phyloP scores from a whole-genome alignment of 2,888 invertebrate species.

The Conchocele bisecta region DNA sequence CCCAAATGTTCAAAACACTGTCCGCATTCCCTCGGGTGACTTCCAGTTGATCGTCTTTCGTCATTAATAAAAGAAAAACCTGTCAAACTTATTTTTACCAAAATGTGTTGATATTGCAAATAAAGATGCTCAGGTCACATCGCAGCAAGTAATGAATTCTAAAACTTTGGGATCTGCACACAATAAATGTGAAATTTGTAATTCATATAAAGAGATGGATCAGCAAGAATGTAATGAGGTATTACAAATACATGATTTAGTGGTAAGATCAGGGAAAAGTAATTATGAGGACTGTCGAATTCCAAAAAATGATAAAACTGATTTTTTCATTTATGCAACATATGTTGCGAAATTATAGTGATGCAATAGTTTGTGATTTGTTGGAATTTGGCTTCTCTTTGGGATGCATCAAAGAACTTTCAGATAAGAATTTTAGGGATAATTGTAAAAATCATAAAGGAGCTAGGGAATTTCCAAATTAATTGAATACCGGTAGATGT shows the following conservation, averaged over 20 bases:
- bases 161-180: not conserved
- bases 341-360: not conserved
- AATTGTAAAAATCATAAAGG: not conserved
- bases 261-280: not conserved
- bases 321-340: not conserved
- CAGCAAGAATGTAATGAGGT: not conserved
- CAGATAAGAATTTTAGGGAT: not conserved
- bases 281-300: not conserved
- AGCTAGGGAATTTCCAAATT: not conserved
- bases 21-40: not conserved
- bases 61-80: not conserved
- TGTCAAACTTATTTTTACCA: not conserved
- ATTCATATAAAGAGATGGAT: not conserved
- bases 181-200: not conserved
- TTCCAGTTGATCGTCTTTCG: not conserved
- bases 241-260: not conserved
- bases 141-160: not conserved
- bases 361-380: conserved; percentile 3
- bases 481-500: not conserved
- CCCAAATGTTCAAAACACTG: conserved; percentile 1
- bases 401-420: not conserved
- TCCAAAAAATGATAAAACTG: not conserved
- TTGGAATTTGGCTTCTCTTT: conserved; percentile 12
- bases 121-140: not conserved
- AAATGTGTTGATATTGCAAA: not conserved